Conservation (phyloP, 2,797 vertebrate genomes). For the Cryptoprocta ferox region DNA sequence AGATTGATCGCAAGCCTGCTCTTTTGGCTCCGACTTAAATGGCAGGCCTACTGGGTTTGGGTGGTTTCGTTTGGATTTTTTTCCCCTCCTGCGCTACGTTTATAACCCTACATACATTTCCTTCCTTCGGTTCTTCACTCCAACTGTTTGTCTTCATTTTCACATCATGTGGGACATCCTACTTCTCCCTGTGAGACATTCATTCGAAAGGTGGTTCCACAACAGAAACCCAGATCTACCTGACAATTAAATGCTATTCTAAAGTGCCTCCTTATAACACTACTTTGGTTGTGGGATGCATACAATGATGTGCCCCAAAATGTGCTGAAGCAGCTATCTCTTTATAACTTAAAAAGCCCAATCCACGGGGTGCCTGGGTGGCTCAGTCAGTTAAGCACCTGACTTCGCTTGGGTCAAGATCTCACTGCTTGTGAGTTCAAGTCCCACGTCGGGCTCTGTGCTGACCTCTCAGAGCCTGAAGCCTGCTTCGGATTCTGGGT, state of each 20-base stretch:
- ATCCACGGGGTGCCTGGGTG: too few relatives aligned
- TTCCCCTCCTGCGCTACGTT: background rate
- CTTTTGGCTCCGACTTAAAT: slow-evolving; percentile 82
- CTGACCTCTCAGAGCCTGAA: too few relatives aligned
- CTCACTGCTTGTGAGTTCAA: too few relatives aligned
- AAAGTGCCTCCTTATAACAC: background rate
- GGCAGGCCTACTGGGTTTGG: slow-evolving; percentile 30
- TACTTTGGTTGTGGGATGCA: background rate
- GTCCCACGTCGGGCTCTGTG: too few relatives aligned
- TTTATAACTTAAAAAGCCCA: background rate
- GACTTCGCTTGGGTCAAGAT: too few relatives aligned
- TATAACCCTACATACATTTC: background rate
- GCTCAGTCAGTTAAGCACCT: too few relatives aligned
- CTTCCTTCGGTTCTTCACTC: slow-evolving; percentile 4
- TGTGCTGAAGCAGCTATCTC: background rate
- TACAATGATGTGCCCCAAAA: background rate
- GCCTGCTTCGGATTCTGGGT: too few relatives aligned
- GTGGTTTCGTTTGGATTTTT: background rate
- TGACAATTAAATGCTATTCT: background rate
- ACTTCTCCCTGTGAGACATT: slow-evolving; percentile 75
- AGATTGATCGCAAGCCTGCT: slow-evolving; percentile 86
- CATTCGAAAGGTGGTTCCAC: slow-evolving; percentile 15
- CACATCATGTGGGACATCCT: slow-evolving; percentile 70
- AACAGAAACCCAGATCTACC: background rate
- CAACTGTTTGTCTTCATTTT: slow-evolving; percentile 75